Base-by-base conservation (phyloP, 2,113 vertebrate genomes). In the Lasiurus borealis region DNA sequence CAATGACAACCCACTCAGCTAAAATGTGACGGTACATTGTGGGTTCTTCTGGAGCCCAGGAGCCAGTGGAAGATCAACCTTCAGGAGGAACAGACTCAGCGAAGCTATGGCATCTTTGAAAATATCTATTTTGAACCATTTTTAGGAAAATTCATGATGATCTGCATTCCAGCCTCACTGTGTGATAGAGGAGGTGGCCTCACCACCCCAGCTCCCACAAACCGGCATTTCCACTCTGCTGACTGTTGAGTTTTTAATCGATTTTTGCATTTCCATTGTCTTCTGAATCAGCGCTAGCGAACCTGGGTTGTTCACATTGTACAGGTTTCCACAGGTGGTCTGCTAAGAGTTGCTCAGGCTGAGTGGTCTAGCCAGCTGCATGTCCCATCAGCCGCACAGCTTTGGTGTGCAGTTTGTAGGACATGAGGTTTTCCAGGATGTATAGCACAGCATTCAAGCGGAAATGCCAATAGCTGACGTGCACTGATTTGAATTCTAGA, bases 371-470 rank as follows among this genome's bases (percentile, higher is more conserved):
- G 68, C 78, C 77, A 46, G 52, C 44, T 14, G 36, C 16, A 0
- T 14, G 84, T 10, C 36, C 75, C 59, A 9, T 14, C 75, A n/a
- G 54, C 48, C 36, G 21, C 16, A 6, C 5, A 3, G 13, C 36
- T 10, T 36, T 23, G 3, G 10, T 6, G 40, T 18, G 27, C n/a
- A 2, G 68, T 13, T 52, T 57, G n/a, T 12, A 46, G 73, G 64
- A 13, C 3, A 1, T 0, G 2, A 3, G 57, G 9, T n/a, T 54
- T 57, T 40, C 31, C 7, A 2, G 25, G 66, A 31, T 0, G 1
- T 8, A 12, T 19, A 19, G 73, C 29, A 0, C 10, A 8, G 57
- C 7, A 0, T 12, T 23, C 0, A 0, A 66, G 72, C 44, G 3
- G 57, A 34, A 59, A 10, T 64, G 19, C 31, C 0, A 0, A 29